These are phyloP conservation scores for Lates calcarifer DNA, from an alignment of 2,113 vertebrate species.

Conservation along the genomic window DNA sequence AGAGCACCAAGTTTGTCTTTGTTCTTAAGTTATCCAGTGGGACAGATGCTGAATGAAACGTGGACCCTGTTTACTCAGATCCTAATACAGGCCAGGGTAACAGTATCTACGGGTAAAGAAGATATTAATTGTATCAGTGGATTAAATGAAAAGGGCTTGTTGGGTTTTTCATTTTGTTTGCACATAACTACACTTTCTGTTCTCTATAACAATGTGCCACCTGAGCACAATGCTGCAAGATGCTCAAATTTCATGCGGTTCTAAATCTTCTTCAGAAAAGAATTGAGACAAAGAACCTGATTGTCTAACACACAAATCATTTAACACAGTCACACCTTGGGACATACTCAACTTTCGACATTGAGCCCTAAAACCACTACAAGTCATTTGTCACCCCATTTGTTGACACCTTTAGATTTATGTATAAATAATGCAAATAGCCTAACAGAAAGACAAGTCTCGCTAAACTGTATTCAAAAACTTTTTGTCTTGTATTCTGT, in stretches of 20 bases:
- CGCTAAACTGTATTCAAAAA: not conserved
- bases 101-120: conserved; percentile 3
- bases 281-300: conserved; percentile 53
- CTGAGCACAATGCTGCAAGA: conserved; percentile 13
- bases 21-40: conserved; percentile 36
- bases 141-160: conserved; percentile 36
- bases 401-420: not conserved
- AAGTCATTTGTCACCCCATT: not conserved
- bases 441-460: not conserved
- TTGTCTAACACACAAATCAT: conserved; percentile 58
- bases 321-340: conserved; percentile 4
- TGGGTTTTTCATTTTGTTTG: conserved; percentile 11
- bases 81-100: not conserved
- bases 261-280: conserved; percentile 13
- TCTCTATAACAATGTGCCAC: not conserved
- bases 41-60: conserved; percentile 22
- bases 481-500: not conserved
- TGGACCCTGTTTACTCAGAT: conserved; percentile 2
- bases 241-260: not conserved
- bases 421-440: conserved; percentile 20
- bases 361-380: not conserved
- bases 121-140: conserved; percentile 1
- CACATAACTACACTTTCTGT: not conserved
- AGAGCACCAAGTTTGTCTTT: conserved; percentile 61
- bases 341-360: not conserved